These are phyloP conservation scores for Chaetophractus vellerosus DNA, from an alignment of 2,797 vertebrate genomes.

Conservation along the genomic window DNA sequence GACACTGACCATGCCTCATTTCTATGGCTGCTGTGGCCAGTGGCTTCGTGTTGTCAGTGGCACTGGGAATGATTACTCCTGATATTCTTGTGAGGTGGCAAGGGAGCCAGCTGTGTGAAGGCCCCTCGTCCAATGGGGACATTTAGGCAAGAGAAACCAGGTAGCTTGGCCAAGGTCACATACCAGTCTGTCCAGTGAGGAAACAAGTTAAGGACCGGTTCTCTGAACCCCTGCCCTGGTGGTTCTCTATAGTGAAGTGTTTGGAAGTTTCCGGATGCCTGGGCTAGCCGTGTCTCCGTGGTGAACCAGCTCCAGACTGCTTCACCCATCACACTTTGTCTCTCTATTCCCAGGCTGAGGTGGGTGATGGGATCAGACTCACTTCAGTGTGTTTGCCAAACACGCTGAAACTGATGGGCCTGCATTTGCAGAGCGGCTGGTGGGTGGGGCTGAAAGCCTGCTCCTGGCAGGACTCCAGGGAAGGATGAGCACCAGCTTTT, in stretches of 20 bases:
- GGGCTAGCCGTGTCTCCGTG: not conserved
- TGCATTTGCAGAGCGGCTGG: not conserved
- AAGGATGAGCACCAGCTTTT: no score
- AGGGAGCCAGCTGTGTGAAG: not conserved
- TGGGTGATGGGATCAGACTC: not conserved
- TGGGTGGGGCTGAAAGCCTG: not conserved
- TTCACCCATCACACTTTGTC: not conserved
- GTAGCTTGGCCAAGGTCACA: slow-evolving; percentile 4
- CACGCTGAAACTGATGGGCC: not conserved
- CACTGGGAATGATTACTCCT: not conserved
- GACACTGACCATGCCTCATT: not conserved
- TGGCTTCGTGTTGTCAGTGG: not conserved
- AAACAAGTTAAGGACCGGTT: not conserved
- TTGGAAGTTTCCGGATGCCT: not conserved
- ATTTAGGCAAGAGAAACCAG: not conserved
- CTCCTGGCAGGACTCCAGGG: not conserved
- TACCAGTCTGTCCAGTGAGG: not conserved
- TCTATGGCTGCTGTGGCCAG: not conserved
- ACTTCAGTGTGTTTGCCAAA: not conserved
- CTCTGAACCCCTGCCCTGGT: not conserved
- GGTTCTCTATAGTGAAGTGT: not conserved
- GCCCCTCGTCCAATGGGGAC: not conserved
- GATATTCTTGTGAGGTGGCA: not conserved
- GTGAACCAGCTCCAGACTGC: not conserved
- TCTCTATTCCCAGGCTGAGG: not conserved